These are phyloP conservation scores for Cerastis leucographa DNA, from an alignment of 2,888 invertebrate genomes.

Conservation along the genomic window DNA sequence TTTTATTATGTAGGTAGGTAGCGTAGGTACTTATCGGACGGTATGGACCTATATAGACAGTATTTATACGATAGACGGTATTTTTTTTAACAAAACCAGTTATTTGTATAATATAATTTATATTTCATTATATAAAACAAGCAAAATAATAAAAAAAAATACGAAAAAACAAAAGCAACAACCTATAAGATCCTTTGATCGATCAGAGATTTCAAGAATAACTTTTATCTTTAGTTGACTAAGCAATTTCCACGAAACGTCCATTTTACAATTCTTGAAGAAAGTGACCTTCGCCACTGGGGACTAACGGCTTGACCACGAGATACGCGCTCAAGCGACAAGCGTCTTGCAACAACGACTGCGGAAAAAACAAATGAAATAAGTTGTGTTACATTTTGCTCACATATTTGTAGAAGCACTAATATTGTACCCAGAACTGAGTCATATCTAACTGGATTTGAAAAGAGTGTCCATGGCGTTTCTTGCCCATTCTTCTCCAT, in stretches of 20 bases:
- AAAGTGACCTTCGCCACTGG: background rate
- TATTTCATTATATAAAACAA: too few species aligned
- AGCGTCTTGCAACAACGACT: background rate
- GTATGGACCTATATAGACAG: too few species aligned
- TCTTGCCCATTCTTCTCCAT: too few species aligned
- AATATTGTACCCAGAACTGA: too few species aligned
- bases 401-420: too few species aligned
- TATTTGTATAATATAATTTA: too few species aligned
- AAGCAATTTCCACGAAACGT: background rate
- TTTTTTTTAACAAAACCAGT: too few species aligned
- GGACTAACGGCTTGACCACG: background rate
- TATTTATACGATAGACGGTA: too few species aligned
- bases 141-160: background rate
- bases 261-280: background rate
- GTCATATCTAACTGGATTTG: too few species aligned
- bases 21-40: too few species aligned
- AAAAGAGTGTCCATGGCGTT: too few species aligned
- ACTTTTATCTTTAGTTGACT: background rate
- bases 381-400: background rate
- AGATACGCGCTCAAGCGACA: background rate
- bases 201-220: background rate
- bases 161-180: background rate
- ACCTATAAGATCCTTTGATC: background rate
- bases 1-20: too few species aligned
- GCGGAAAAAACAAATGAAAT: background rate